Conservation (phyloP, 1,140 invertebrate species). For the Acromyrmex echinatior region DNA sequence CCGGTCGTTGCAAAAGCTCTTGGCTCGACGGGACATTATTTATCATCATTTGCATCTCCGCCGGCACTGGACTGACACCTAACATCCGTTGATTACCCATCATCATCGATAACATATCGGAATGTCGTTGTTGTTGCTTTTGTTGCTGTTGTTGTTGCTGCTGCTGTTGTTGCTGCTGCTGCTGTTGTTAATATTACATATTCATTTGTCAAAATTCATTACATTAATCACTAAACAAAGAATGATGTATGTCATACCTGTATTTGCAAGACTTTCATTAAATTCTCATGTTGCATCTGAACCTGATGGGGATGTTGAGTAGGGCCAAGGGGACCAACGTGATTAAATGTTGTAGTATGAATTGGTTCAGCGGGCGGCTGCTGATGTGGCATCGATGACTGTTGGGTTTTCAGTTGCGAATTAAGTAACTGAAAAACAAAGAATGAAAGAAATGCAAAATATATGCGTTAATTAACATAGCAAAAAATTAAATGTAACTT, state of each 20-base stretch:
- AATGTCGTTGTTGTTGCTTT: constrained; percentile 83
- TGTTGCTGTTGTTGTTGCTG: constrained; percentile 83
- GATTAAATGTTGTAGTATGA: constrained; percentile 80
- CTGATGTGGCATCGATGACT: constrained; percentile 66
- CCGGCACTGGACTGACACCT: constrained; percentile 86
- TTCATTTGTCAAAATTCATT: not conserved
- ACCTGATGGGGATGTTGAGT: constrained; percentile 85
- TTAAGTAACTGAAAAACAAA: constrained; percentile 79
- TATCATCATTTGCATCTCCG: constrained; percentile 87
- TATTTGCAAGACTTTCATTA: constrained; percentile 87
- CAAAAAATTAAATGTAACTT: constrained; percentile 47
- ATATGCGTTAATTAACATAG: not conserved
- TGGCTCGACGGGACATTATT: constrained; percentile 86
- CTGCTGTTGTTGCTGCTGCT: constrained; percentile 80
- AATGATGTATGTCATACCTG: constrained; percentile 70
- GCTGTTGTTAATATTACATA: constrained; percentile 72
- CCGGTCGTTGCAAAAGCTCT: constrained; percentile 90
- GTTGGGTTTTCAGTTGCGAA: constrained; percentile 80
- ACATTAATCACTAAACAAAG: not conserved
- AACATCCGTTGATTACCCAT: constrained; percentile 83
- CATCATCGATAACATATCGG: constrained; percentile 86
- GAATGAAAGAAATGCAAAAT: not conserved
- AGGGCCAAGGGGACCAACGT: constrained; percentile 83
- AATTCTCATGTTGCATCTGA: constrained; percentile 86
- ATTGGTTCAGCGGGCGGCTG: constrained; percentile 77